Conservation (phyloP, 2,888 invertebrate species). For the Torymus auratus region DNA sequence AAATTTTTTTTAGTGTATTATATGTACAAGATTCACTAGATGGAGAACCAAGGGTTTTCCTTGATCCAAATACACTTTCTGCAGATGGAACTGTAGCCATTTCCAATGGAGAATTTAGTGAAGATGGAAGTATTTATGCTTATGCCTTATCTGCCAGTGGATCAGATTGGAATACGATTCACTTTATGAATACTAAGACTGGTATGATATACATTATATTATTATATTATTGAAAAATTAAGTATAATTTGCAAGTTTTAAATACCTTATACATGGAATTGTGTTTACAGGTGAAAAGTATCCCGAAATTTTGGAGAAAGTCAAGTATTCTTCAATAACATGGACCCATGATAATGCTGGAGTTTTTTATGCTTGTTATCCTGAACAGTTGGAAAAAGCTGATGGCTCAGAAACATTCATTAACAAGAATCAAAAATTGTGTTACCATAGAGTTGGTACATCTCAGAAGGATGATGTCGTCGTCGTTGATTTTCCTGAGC, state of each 20-base stretch:
- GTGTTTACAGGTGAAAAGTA: slow-evolving; percentile 84
- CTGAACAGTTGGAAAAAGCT: slow-evolving; percentile 87
- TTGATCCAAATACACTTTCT: slow-evolving; percentile 96
- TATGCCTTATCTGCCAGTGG: slow-evolving; percentile 95
- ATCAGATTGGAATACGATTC: slow-evolving; percentile 97
- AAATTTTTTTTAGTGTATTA: slow-evolving; percentile 83
- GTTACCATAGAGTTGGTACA: slow-evolving; percentile 93
- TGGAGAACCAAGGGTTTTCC: slow-evolving; percentile 88
- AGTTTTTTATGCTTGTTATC: slow-evolving; percentile 94
- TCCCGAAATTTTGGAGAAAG: slow-evolving; percentile 91
- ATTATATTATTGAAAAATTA: too few species aligned
- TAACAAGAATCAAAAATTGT: slow-evolving; percentile 94
- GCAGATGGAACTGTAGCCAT: slow-evolving; percentile 93
- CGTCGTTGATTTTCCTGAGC: slow-evolving; percentile 92
- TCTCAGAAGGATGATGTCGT: slow-evolving; percentile 91
- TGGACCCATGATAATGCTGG: slow-evolving; percentile 98
- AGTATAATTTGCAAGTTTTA: too few species aligned
- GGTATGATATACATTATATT: slow-evolving; percentile 75
- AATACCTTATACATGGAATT: background rate
- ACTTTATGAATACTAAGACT: slow-evolving; percentile 86
- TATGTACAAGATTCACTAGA: slow-evolving; percentile 90
- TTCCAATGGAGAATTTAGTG: slow-evolving; percentile 87
- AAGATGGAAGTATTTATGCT: slow-evolving; percentile 92
- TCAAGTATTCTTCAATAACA: slow-evolving; percentile 93
- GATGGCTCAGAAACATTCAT: slow-evolving; percentile 95